Base-by-base conservation (phyloP, 35 echinoderm and acorn worm species). In the Patiria miniata region DNA sequence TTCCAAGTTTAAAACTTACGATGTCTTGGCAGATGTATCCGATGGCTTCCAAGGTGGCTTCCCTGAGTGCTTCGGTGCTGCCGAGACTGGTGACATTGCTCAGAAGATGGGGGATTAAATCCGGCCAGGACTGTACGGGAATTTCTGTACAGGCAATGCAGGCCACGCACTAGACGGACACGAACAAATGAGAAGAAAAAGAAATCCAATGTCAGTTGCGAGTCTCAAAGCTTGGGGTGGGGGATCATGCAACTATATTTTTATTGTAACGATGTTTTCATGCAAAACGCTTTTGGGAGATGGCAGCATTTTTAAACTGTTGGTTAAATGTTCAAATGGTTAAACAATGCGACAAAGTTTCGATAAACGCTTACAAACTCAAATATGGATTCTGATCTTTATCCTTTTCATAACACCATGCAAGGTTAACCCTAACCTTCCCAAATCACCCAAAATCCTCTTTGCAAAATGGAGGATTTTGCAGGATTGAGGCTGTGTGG, bases 21-120 rank as follows among this genome's bases (percentile, higher is more conserved):
- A 97, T 97, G 83, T 97, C 95, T 91, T 97, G 95, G 60, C 95
- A 97, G 73, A 97, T 97, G 89, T 97, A 97, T 7, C 95, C 95
- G 39, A 97, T 97, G 32, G 91, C 95, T 89, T 97, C 95, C 68
- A 97, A 57, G 8, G 95, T 90, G 2, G 88, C 77, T 68, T 97
- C 91, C 55, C 93, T 93, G 33, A 96, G 82, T 33, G 78, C 36
- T 17, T 86, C 85, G 18, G 80, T 91, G 76, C 59, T 58, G 22
- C 69, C 61, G 34, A 50, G 50, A 22, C 30, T 84, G 5, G 91
- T 89, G 39, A 97, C 91, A 28, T 97, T 97, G 33, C 68, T 51
- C 21, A 97, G 91, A 18, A 97, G 79, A 12, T 77, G 79, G 6
- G 39, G 60, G 15, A 97, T 91, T 0, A 97, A 81, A 37, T 94